phyloP scores from a whole-genome alignment of 2,113 vertebrate species.

The Solenodon paradoxus region DNA sequence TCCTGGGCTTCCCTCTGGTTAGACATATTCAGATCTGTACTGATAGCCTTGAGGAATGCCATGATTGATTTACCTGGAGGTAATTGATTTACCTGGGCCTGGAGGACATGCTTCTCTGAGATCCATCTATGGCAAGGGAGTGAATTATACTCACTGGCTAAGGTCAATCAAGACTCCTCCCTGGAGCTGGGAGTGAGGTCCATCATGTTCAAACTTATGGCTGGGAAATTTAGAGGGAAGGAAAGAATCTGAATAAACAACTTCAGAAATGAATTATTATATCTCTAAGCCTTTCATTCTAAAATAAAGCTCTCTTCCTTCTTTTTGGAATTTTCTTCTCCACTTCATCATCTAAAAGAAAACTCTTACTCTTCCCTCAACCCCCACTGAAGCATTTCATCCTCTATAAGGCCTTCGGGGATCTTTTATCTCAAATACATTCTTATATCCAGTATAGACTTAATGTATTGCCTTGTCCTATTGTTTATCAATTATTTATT shows the following conservation, averaged over 20 bases:
- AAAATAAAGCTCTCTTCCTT: background rate
- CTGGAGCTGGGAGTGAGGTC: background rate
- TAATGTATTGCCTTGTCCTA: background rate
- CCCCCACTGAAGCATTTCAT: background rate
- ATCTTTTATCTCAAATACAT: background rate
- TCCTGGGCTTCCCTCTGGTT: background rate
- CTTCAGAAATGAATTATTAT: background rate
- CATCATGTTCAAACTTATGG: background rate
- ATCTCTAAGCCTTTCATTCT: background rate
- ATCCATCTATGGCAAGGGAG: background rate
- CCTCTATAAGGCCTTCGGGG: background rate
- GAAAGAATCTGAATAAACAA: background rate
- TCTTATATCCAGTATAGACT: background rate
- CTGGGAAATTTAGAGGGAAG: background rate
- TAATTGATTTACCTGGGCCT: background rate
- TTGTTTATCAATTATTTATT: background rate
- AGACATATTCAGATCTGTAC: background rate
- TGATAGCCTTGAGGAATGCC: background rate
- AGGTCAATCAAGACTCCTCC: background rate
- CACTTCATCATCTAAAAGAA: background rate
- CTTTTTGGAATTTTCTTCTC: background rate
- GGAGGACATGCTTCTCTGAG: background rate
- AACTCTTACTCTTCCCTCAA: background rate
- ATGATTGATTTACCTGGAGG: background rate
- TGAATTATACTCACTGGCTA: background rate